Evolutionary conservation across 1,140 invertebrate genomes (phyloP), one percentile per base, ranked within the genome.

Genomic region (Trigoniulus corallinus): DNA sequence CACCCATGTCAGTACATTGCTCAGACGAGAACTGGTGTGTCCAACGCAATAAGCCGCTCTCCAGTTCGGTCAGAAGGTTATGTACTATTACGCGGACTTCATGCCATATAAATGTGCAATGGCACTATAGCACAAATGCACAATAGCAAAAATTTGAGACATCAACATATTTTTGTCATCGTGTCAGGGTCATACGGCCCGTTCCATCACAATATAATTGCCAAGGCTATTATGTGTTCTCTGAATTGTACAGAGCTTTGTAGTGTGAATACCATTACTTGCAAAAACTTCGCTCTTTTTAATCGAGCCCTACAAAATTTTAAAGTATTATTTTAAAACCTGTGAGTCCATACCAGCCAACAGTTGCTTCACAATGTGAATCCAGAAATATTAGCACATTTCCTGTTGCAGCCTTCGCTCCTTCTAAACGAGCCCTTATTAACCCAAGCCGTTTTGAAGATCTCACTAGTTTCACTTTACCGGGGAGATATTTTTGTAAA

Each of bases 301-400:
- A n/a, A n/a, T 39, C 10, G 34, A 39, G 34, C 10, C 34, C n/a
- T n/a, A 12, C 10, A 39, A 39, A 39, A 12, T 12, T 39, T 10
- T 39, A n/a, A 39, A 39, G 34, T 12, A 39, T 12, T 39, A 39
- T 10, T 44, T 12, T 44, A n/a, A n/a, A n/a, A n/a, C n/a, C n/a
- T n/a, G n/a, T n/a, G n/a, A n/a, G n/a, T n/a, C n/a, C 29, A 52
- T 50, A 74, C 87, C 86, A 92, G 59, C 80, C 73, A 46, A 70
- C 60, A 52, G 75, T 80, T n/a, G 77, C 78, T 74, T 96, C 91
- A 70, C 89, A 94, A 66, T 96, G 92, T n/a, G 89, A 87, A 69
- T 96, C 92, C 34, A 94, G 71, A 66, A 95, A 94, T n/a, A 93
- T 73, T 18, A 96, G 67, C 21, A 89, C 84, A 64, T 93, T 79